Conservation (phyloP, 2,113 vertebrate species). For the Peromyscus polionotus region DNA sequence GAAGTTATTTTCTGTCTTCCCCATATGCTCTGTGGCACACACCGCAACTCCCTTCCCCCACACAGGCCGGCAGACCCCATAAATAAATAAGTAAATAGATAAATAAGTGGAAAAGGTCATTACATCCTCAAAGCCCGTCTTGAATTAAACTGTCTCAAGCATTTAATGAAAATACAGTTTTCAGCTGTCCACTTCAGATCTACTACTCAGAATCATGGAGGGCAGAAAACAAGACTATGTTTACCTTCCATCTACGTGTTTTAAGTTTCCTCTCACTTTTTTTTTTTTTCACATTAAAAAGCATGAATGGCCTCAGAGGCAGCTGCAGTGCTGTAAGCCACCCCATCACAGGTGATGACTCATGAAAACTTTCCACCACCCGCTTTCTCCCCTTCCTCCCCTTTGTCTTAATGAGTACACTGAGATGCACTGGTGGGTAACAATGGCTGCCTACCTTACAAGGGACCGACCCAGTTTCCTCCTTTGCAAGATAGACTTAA, state of each 20-base stretch:
- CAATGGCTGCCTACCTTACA: not conserved
- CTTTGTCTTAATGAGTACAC: not conserved
- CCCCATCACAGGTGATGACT: not conserved
- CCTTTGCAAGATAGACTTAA: not conserved
- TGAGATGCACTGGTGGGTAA: not conserved
- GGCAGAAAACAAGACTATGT: not conserved
- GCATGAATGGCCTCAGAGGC: not conserved
- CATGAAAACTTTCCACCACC: not conserved
- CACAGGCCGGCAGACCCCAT: no score
- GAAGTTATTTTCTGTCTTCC: not conserved
- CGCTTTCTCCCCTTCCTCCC: not conserved
- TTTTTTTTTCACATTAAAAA: no score
- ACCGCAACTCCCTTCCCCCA: not conserved
- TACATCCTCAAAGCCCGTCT: not conserved
- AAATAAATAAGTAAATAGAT: not conserved
- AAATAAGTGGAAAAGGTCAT: not conserved
- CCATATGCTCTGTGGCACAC: not conserved
- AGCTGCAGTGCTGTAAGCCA: not conserved
- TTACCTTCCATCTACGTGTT: not conserved
- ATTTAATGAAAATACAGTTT: conserved; percentile 37
- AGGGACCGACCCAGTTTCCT: not conserved
- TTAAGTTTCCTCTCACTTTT: no score
- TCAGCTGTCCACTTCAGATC: conserved; percentile 1
- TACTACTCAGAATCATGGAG: not conserved
- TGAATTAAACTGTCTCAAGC: not conserved